Evolutionary conservation across 2,888 invertebrate species (phyloP).

Genomic region (Megastigmus dorsalis): DNA sequence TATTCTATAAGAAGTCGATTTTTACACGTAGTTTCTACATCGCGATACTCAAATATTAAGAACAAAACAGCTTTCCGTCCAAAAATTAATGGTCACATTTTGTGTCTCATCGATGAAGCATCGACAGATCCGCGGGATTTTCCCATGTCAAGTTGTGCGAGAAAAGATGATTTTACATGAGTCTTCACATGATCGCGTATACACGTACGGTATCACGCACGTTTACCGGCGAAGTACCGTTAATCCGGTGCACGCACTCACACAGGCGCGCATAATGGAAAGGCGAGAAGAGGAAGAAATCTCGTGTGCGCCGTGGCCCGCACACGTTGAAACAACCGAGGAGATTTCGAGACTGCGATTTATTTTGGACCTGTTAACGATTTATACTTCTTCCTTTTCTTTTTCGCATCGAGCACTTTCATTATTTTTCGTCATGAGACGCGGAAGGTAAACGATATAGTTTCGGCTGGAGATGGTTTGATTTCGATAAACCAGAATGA

Average conservation of each 20-base stretch:
- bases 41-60: too few species aligned
- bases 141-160: not conserved
- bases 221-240: constrained; percentile 71
- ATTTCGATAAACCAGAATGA: too few species aligned
- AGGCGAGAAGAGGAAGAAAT: not conserved
- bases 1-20: too few species aligned
- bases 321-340: constrained; percentile 3
- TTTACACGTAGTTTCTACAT: too few species aligned
- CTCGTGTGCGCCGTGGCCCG: not conserved
- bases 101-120: not conserved
- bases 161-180: constrained; percentile 33
- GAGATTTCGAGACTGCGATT: constrained; percentile 12
- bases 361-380: constrained; percentile 10
- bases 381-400: constrained; percentile 17
- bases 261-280: constrained; percentile 35
- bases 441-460: too few species aligned
- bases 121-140: not conserved
- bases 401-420: constrained; percentile 40
- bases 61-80: too few species aligned
- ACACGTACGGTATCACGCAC: constrained; percentile 69
- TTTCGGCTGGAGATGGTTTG: too few species aligned
- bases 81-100: too few species aligned
- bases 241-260: constrained; percentile 63
- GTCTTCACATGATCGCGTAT: not conserved
- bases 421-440: constrained; percentile 13